phyloP scores from a whole-genome alignment of 2,888 invertebrate genomes.

The Amphimallon solstitiale region DNA sequence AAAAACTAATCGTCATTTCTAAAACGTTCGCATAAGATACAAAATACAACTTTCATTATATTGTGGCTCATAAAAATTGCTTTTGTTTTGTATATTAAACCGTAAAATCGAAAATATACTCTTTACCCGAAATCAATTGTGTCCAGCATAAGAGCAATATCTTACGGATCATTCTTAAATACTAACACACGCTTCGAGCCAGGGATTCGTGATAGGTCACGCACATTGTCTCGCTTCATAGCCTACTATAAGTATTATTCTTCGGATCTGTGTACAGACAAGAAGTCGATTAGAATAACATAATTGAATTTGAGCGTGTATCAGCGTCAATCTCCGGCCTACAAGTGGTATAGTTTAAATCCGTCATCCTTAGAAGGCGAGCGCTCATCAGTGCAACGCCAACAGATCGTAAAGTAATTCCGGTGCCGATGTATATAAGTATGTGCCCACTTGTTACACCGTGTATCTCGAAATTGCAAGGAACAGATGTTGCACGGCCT shows the following conservation, averaged over 20 bases:
- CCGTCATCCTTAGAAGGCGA: slow-evolving; percentile 6
- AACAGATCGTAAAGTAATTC: slow-evolving; percentile 25
- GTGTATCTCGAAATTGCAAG: slow-evolving; percentile 1
- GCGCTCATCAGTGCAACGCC: background rate
- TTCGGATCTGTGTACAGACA: background rate
- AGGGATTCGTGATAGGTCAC: too few relatives aligned
- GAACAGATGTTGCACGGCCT: slow-evolving; percentile 16
- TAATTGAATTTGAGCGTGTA: slow-evolving; percentile 31
- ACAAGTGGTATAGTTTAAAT: slow-evolving; percentile 10
- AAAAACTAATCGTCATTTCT: too few relatives aligned
- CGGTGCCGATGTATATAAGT: background rate
- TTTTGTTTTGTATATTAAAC: too few relatives aligned
- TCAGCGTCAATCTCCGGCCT: slow-evolving; percentile 24
- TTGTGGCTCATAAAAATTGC: too few relatives aligned
- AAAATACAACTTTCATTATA: too few relatives aligned
- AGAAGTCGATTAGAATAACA: slow-evolving; percentile 21
- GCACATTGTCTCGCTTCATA: too few relatives aligned
- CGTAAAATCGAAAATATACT: too few relatives aligned
- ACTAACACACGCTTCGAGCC: too few relatives aligned
- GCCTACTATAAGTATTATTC: background rate
- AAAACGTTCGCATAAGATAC: too few relatives aligned
- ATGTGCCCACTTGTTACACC: background rate
- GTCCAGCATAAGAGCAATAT: too few relatives aligned
- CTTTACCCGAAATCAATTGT: too few relatives aligned
- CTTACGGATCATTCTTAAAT: too few relatives aligned